These are phyloP conservation scores for Dasypogon diadema DNA, from an alignment of 2,888 invertebrate species.

Conservation along the genomic window DNA sequence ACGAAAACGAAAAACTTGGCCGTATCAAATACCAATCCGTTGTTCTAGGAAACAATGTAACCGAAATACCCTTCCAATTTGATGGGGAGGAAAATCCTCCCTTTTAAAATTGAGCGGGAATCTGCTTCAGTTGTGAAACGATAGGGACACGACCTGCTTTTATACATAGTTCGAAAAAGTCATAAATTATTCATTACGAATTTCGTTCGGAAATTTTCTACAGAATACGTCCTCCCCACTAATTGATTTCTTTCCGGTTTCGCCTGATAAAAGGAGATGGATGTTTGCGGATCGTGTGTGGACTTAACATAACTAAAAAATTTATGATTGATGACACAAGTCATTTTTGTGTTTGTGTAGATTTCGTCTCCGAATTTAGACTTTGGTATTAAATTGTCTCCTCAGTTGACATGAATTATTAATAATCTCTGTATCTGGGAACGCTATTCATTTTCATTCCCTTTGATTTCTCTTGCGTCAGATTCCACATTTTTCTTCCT, in stretches of 20 bases:
- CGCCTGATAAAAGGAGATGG: slow-evolving; percentile 19
- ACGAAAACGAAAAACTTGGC: too few relatives aligned
- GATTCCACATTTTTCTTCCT: too few relatives aligned
- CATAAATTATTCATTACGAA: slow-evolving; percentile 53
- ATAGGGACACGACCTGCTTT: slow-evolving; percentile 10
- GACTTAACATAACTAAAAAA: slow-evolving; percentile 28
- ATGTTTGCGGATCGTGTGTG: slow-evolving; percentile 39
- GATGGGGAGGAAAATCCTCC: background rate
- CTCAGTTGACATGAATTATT: too few relatives aligned
- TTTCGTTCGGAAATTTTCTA: slow-evolving; percentile 49
- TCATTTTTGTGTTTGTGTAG: background rate
- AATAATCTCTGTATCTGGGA: too few relatives aligned
- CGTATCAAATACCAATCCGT: slow-evolving; percentile 18
- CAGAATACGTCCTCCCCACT: slow-evolving; percentile 43
- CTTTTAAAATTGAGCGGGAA: background rate
- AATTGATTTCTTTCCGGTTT: slow-evolving; percentile 52
- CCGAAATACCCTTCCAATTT: slow-evolving; percentile 11
- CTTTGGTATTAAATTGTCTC: too few relatives aligned
- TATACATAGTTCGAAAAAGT: slow-evolving; percentile 35
- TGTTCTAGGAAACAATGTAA: slow-evolving; percentile 38
- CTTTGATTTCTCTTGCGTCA: too few relatives aligned
- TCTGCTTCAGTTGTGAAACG: background rate
- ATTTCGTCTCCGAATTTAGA: background rate
- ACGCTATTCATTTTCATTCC: too few relatives aligned
- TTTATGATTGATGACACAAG: slow-evolving; percentile 36